Percentiles rank a stretch among this genome's conserved stretches.
phyloP scores from a whole-genome alignment of 2,888 invertebrate species.

The Lingula anatina region DNA sequence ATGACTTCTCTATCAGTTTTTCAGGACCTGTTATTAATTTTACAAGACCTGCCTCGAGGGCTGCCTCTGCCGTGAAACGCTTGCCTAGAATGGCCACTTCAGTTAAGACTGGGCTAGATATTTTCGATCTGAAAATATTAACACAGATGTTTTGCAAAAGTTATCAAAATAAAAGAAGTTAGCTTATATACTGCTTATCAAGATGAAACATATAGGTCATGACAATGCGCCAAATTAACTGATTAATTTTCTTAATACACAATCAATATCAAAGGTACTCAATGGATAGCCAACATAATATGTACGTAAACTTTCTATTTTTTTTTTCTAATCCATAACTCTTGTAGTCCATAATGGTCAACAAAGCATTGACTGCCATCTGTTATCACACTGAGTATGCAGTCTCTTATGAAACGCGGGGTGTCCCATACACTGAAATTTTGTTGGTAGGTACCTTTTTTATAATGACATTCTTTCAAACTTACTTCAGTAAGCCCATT shows the following conservation, averaged over 20 bases:
- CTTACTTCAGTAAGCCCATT: slow-evolving; percentile 13
- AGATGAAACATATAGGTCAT: background rate
- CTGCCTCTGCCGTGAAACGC: slow-evolving; percentile 15
- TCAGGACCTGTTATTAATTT: slow-evolving; percentile 6
- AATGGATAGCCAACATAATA: too few species aligned
- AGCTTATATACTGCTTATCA: background rate
- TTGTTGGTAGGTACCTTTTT: too few species aligned
- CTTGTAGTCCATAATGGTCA: too few species aligned
- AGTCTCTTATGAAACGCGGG: too few species aligned
- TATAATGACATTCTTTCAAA: too few species aligned
- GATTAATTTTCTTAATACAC: background rate
- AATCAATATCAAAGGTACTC: too few species aligned
- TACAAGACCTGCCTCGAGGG: slow-evolving; percentile 11
- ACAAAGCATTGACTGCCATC: too few species aligned
- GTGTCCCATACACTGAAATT: too few species aligned
- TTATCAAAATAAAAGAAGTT: background rate
- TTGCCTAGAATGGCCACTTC: slow-evolving; percentile 17
- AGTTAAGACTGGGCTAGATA: slow-evolving; percentile 6
- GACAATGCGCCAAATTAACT: background rate
- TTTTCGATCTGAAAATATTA: slow-evolving; percentile 11
- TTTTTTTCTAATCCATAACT: too few species aligned
- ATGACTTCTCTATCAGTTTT: too few species aligned
- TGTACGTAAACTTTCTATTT: too few species aligned
- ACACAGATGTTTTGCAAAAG: background rate
- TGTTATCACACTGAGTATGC: too few species aligned